Percentiles rank a stretch among this genome's conserved stretches.
These are phyloP conservation scores for Drosophila rellima DNA, from an alignment of 2,888 invertebrate genomes.

Conservation along the genomic window DNA sequence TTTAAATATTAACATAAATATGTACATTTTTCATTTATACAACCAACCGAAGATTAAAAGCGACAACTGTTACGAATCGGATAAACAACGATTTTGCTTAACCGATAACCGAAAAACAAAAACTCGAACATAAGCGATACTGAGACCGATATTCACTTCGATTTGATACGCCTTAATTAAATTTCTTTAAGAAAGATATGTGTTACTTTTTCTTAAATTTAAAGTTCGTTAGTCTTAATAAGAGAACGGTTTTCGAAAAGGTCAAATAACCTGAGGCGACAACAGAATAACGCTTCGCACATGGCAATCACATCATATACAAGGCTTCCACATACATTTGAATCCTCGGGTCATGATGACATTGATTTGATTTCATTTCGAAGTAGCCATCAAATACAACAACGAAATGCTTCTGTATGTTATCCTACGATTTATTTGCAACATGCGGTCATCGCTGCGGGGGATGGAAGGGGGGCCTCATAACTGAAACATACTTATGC, in stretches of 20 bases:
- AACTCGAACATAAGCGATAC: too few relatives aligned
- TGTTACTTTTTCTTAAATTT: not conserved
- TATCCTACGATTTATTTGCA: constrained; percentile 61
- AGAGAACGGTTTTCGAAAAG: constrained; percentile 2
- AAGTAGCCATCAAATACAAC: constrained; percentile 58
- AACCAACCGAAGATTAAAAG: too few relatives aligned
- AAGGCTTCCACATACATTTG: constrained; percentile 18
- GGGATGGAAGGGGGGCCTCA: constrained; percentile 10
- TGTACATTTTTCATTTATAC: too few relatives aligned
- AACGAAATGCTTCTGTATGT: constrained; percentile 10
- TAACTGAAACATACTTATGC: constrained; percentile 31
- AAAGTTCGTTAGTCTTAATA: constrained; percentile 21
- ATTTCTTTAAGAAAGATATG: not conserved
- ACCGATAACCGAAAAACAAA: too few relatives aligned
- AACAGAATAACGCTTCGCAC: constrained; percentile 17
- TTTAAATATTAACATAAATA: too few relatives aligned
- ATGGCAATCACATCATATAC: constrained; percentile 24
- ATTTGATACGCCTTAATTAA: not conserved
- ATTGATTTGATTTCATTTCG: constrained; percentile 69
- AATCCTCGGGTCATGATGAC: constrained; percentile 52
- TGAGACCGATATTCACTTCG: too few relatives aligned
- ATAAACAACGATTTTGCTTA: too few relatives aligned
- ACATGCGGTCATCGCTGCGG: constrained; percentile 14
- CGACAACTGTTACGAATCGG: too few relatives aligned
- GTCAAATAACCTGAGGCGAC: constrained; percentile 13